These are phyloP conservation scores for Pachypanchax playfairii DNA, from an alignment of 2,113 vertebrate genomes.

Conservation along the genomic window DNA sequence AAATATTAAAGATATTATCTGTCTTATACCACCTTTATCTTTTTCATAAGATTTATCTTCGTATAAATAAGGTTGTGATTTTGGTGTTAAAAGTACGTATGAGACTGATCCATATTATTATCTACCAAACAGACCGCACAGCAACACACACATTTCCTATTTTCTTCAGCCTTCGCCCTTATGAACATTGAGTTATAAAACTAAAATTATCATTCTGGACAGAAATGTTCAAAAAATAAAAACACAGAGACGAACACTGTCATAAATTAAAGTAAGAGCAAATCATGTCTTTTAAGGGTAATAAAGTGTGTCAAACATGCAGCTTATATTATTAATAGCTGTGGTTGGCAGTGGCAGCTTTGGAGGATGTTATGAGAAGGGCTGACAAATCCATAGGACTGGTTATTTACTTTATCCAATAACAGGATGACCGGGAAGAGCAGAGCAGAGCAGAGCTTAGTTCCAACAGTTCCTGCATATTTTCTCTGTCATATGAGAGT, in stretches of 20 bases:
- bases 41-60: constrained; percentile 10
- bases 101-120: constrained; percentile 20
- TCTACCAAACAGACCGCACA: constrained; percentile 3
- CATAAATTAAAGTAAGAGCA: constrained; percentile 1
- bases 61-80: constrained; percentile 24
- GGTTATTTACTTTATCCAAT: constrained; percentile 32
- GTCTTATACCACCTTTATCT: constrained; percentile 4
- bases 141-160: background rate
- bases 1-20: constrained; percentile 36
- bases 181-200: background rate
- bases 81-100: background rate
- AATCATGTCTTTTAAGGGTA: background rate
- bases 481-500: constrained; percentile 30
- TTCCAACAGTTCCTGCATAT: constrained; percentile 25
- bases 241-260: background rate
- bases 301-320: constrained; percentile 14
- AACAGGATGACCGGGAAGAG: constrained; percentile 34
- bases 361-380: constrained; percentile 36
- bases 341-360: constrained; percentile 22
- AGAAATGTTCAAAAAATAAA: constrained; percentile 27
- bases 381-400: constrained; percentile 56
- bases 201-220: constrained; percentile 18
- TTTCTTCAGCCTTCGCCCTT: background rate
- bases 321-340: constrained; percentile 36
- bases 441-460: constrained; percentile 48